A percentile compares a stretch with the other conserved stretches of the same genome.
These are phyloP conservation scores for Scyliorhinus canicula DNA, from an alignment of 2,797 vertebrate genomes.

Conservation along the genomic window DNA sequence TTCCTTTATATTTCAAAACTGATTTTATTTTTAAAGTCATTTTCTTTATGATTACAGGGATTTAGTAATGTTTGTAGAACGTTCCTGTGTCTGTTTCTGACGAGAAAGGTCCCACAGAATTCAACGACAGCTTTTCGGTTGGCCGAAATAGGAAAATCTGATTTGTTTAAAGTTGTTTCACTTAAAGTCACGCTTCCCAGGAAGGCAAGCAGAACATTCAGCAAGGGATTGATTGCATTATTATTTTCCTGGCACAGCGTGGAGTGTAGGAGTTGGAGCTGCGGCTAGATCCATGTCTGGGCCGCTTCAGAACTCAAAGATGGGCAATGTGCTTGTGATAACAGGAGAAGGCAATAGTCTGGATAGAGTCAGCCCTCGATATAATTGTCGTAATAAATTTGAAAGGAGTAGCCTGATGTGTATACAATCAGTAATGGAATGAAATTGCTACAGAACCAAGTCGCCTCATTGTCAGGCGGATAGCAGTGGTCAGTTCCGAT, in stretches of 20 bases:
- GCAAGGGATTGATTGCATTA: neutral
- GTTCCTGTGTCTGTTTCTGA: no score
- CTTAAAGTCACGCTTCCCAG: no score
- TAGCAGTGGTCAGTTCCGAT: neutral
- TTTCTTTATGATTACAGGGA: no score
- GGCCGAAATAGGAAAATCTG: no score
- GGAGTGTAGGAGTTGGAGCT: neutral
- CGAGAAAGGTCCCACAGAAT: no score
- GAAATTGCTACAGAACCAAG: neutral
- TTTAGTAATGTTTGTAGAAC: no score
- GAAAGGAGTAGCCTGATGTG: neutral
- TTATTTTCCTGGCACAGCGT: neutral
- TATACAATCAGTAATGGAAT: neutral
- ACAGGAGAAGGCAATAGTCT: neutral
- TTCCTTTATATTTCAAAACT: neutral
- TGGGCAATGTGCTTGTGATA: neutral
- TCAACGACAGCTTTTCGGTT: no score
- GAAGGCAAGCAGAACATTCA: no score
- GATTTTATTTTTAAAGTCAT: no score
- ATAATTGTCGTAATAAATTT: neutral
- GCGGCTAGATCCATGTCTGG: neutral
- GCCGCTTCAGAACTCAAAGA: neutral
- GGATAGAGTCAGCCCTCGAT: neutral
- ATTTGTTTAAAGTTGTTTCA: no score
- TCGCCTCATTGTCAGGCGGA: neutral